phyloP scores from a whole-genome alignment of 1,140 invertebrate genomes.

The Sycophaga agraensis region DNA sequence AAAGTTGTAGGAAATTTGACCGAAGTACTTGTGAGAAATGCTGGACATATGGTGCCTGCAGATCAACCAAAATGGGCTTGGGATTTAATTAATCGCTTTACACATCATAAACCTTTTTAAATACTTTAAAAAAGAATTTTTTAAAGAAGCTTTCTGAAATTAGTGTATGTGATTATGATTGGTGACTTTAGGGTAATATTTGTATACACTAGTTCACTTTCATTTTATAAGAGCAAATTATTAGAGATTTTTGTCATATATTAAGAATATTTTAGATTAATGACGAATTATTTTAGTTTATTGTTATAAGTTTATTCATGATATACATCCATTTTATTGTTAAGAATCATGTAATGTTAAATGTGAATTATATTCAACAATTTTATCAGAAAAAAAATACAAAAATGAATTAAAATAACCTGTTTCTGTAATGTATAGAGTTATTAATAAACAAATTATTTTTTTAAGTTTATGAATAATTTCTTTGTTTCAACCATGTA shows the following conservation, averaged over 20 bases:
- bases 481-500: too few species aligned
- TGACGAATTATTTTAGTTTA: neutral
- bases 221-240: neutral
- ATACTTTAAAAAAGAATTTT: conserved; percentile 1
- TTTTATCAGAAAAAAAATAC: too few species aligned
- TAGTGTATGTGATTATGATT: conserved; percentile 1
- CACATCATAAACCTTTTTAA: conserved; percentile 63
- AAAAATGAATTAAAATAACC: too few species aligned
- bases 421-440: too few species aligned
- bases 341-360: too few species aligned
- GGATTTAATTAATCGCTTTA: conserved; percentile 77
- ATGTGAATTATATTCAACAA: too few species aligned
- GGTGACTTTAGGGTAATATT: conserved; percentile 16
- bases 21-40: conserved; percentile 78
- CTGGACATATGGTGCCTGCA: conserved; percentile 81
- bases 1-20: conserved; percentile 72
- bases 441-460: too few species aligned
- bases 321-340: too few species aligned
- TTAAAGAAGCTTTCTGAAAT: too few species aligned
- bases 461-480: too few species aligned
- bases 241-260: neutral
- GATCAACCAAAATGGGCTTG: conserved; percentile 79
- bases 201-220: neutral
- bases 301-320: neutral
- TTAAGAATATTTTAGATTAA: neutral